Conservation (phyloP, 2,797 vertebrate genomes). For the Lophotriccus pileatus region DNA sequence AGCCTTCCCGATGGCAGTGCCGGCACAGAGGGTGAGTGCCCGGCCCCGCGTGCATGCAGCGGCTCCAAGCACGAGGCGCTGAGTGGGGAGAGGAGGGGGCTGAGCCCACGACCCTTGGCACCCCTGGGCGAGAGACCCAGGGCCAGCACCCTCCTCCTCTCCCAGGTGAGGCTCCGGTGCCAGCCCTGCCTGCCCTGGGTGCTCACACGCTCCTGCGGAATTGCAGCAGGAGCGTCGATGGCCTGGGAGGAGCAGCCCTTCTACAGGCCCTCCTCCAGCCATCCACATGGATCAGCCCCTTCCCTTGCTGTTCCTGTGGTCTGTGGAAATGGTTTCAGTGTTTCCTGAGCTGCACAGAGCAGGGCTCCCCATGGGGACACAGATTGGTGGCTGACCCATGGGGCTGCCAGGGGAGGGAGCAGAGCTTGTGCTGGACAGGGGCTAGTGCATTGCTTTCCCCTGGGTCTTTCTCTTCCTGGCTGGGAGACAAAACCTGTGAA, state of each 20-base stretch:
- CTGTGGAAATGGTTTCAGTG: neutral
- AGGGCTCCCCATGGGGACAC: accelerated
- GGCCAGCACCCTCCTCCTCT: neutral
- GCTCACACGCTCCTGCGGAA: accelerated
- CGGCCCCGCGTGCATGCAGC: neutral
- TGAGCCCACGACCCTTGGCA: neutral
- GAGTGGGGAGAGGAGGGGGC: neutral
- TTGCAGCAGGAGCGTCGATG: neutral
- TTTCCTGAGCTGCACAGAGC: neutral
- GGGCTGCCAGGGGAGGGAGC: neutral
- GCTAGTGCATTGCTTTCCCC: neutral
- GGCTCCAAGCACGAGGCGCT: neutral
- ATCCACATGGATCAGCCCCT: accelerated
- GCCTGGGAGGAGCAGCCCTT: neutral
- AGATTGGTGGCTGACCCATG: neutral
- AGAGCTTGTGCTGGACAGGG: neutral
- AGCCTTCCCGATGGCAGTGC: slow-evolving; percentile 85
- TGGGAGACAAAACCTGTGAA: neutral
- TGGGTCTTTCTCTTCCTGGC: accelerated
- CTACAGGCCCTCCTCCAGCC: neutral
- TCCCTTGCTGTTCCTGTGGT: neutral
- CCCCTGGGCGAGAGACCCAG: neutral
- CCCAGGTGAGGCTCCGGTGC: neutral
- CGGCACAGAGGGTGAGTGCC: slow-evolving; percentile 87
- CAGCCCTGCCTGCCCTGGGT: accelerated